phyloP scores from a whole-genome alignment of 1,140 invertebrate species.

The Temnothorax longispinosus region DNA sequence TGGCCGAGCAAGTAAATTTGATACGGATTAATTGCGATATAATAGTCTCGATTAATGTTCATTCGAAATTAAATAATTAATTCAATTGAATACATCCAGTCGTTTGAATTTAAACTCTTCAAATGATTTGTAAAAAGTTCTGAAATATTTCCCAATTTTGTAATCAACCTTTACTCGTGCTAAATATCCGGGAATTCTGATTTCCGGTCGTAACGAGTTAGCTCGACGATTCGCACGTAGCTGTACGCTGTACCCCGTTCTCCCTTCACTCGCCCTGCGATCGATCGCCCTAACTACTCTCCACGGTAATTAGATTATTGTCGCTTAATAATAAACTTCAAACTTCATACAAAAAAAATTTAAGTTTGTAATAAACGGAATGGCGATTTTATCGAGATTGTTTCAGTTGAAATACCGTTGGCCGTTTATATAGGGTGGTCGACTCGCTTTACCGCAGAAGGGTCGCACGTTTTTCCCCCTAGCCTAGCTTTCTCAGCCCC shows the following conservation, averaged over 20 bases:
- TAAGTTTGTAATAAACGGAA: not conserved
- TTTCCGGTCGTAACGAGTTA: not conserved
- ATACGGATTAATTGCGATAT: constrained; percentile 15
- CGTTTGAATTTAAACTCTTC: constrained; percentile 18
- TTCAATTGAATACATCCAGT: not conserved
- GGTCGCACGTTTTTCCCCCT: not conserved
- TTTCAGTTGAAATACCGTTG: constrained; percentile 1
- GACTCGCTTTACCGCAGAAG: constrained; percentile 33
- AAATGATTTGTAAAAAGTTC: not conserved
- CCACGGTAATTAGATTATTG: not conserved
- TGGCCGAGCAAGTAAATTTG: constrained; percentile 17
- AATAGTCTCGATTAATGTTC: not conserved
- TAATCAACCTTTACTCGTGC: not conserved
- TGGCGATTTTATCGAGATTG: not conserved
- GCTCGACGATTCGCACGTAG: constrained; percentile 52
- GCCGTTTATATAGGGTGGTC: constrained; percentile 11
- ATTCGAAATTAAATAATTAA: constrained; percentile 21
- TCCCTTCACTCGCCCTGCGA: constrained; percentile 4
- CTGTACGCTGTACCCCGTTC: constrained; percentile 46
- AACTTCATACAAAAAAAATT: not conserved
- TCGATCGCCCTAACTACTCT: constrained; percentile 13
- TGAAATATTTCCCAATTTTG: not conserved
- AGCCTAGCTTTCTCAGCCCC: not conserved
- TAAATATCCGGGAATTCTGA: not conserved
- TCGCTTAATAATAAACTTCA: not conserved